Evolutionary conservation across 2,113 vertebrate genomes (phyloP), one percentile per base, ranked within the genome.

Genomic region (Muntiacus reevesi): DNA sequence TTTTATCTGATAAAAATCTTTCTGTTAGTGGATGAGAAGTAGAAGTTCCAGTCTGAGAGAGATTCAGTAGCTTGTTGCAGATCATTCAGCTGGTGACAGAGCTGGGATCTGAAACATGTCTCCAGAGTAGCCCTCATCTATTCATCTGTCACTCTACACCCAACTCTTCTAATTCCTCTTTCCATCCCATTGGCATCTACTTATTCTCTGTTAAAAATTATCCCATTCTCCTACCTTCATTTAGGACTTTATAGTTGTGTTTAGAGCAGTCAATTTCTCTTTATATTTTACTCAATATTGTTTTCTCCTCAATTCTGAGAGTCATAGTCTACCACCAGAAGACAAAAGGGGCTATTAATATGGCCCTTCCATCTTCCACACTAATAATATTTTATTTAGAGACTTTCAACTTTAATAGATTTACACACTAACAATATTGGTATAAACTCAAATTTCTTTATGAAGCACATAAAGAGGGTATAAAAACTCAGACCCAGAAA

Each of bases 1-100:
- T 93, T 96, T 93, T n/a, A 89, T 89, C 82, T 95, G 23, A 89
- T 93, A 86, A 87, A 92, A 6, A 85, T 82, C 10, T 74, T 87
- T 71, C 59, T 87, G 54, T 81, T 87, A 94, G 33, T 33, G 30
- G 7, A 47, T 84, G 19, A 76, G 43, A 94, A 62, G 52, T 91
- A 76, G 43, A 94, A 62, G 52, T 91, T 91, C 2, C 8, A 79
- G 25, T 11, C 45, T 16, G 21, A 74, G n/a, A 79, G 43, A 96
- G n/a, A 87, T 81, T 85, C 28, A 57, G 45, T n/a, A 59, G 71
- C 76, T 81, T 86, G 19, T 50, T 97, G 87, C n/a, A 79, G 45
- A 54, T 82, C 45, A 62, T 40, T 91, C 47, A 90, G n/a, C 3
- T 59, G 78, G 40, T 79, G 60, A 95, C 33, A 86, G 45, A 97